Evolutionary conservation across 2,888 invertebrate genomes (phyloP).

Genomic region (Leucoma salicis): DNA sequence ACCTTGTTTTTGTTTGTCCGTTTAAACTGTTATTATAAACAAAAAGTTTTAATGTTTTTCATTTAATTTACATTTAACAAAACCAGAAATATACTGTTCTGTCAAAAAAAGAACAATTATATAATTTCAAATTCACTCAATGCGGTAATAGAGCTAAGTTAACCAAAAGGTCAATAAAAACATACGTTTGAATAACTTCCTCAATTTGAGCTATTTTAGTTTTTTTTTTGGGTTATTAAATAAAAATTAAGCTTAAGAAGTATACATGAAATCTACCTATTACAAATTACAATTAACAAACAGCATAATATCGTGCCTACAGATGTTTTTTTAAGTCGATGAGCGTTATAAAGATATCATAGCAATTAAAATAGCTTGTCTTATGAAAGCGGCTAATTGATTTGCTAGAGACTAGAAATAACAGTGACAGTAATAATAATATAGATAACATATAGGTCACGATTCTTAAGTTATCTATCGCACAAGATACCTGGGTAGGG

Average conservation of each 20-base stretch:
- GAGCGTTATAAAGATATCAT: no score
- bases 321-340: background rate
- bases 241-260: constrained; percentile 3
- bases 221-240: background rate
- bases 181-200: constrained; percentile 20
- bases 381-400: no score
- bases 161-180: constrained; percentile 29
- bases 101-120: constrained; percentile 9
- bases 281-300: background rate
- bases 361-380: no score
- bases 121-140: constrained; percentile 23
- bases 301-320: background rate
- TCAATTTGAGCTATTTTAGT: constrained; percentile 4
- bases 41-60: background rate
- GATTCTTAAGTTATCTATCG: no score
- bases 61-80: background rate
- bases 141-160: constrained; percentile 15
- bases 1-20: background rate
- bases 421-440: no score
- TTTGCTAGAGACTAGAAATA: no score
- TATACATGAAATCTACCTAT: background rate
- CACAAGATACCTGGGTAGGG: no score
- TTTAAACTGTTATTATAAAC: background rate
- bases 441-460: no score
- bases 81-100: background rate